Evolutionary conservation across 2,888 invertebrate genomes (phyloP).

Genomic region (Sinopyrophorus schimmeli): DNA sequence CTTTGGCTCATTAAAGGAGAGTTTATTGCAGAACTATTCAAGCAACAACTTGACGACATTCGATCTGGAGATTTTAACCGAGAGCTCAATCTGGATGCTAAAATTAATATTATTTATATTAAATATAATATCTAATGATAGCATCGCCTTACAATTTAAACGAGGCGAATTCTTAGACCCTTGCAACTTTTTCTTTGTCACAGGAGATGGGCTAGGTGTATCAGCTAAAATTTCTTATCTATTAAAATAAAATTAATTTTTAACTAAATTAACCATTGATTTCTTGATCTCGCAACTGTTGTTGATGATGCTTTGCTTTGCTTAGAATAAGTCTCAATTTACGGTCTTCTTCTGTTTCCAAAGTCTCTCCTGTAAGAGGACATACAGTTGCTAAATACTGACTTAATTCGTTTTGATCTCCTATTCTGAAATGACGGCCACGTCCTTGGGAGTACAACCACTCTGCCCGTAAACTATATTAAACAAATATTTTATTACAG

Average conservation of each 20-base stretch:
- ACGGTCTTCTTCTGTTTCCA: constrained; percentile 85
- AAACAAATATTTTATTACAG: background rate
- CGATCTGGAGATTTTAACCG: constrained; percentile 70
- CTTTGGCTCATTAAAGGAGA: constrained; percentile 64
- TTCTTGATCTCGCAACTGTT: constrained; percentile 76
- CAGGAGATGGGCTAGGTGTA: constrained; percentile 52
- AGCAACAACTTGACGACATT: constrained; percentile 72
- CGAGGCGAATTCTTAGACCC: constrained; percentile 56
- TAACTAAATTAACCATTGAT: constrained; percentile 40
- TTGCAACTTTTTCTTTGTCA: constrained; percentile 56
- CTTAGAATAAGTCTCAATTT: constrained; percentile 83
- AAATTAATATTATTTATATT: constrained; percentile 18
- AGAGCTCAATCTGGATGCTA: constrained; percentile 55
- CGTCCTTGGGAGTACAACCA: constrained; percentile 95
- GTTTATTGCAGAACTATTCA: constrained; percentile 43
- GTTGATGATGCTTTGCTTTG: constrained; percentile 90
- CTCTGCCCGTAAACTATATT: constrained; percentile 81
- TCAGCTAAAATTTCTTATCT: constrained; percentile 6
- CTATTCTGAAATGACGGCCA: constrained; percentile 83
- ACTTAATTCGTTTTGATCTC: constrained; percentile 79
- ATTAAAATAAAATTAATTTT: background rate
- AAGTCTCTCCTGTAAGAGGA: constrained; percentile 78
- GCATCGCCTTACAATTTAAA: constrained; percentile 52
- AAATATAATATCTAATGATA: background rate
- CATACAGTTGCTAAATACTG: constrained; percentile 84